Percentiles rank a stretch among this genome's conserved stretches.
phyloP scores from a whole-genome alignment of 2,797 vertebrate species.

The Enteromius thamalakanensis region DNA sequence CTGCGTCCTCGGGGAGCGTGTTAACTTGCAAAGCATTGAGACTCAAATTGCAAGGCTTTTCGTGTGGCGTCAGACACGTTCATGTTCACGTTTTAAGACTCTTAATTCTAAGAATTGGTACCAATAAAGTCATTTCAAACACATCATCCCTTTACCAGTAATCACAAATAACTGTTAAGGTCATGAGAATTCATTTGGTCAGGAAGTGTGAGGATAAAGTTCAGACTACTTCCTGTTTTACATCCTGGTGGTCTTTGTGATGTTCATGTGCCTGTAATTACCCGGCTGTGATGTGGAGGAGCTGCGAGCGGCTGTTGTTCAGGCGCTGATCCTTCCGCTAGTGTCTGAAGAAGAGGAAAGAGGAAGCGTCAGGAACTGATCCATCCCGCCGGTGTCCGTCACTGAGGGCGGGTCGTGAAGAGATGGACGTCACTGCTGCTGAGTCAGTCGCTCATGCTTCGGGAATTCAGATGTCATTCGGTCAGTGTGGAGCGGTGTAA shows the following conservation, averaged over 20 bases:
- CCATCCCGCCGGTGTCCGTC: neutral
- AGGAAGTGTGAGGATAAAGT: neutral
- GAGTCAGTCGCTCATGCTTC: neutral
- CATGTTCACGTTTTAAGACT: neutral
- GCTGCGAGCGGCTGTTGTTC: neutral
- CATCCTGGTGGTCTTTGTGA: neutral
- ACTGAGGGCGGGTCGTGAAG: too few species aligned
- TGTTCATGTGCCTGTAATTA: neutral
- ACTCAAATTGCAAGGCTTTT: neutral
- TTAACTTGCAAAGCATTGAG: neutral
- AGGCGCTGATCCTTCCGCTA: neutral
- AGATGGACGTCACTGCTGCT: neutral
- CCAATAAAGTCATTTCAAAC: neutral
- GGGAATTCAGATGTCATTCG: neutral
- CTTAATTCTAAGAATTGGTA: neutral
- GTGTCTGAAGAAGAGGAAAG: conserved; percentile 5
- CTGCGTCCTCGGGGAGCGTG: neutral
- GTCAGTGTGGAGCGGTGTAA: neutral
- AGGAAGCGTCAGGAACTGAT: neutral
- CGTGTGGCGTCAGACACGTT: too few species aligned
- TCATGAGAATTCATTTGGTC: neutral
- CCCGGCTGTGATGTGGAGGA: neutral
- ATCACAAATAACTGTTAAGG: neutral
- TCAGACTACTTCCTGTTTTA: neutral
- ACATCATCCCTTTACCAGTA: neutral